These are phyloP conservation scores for Portunus trituberculatus DNA, from an alignment of 1,140 invertebrate species.

Conservation along the genomic window DNA sequence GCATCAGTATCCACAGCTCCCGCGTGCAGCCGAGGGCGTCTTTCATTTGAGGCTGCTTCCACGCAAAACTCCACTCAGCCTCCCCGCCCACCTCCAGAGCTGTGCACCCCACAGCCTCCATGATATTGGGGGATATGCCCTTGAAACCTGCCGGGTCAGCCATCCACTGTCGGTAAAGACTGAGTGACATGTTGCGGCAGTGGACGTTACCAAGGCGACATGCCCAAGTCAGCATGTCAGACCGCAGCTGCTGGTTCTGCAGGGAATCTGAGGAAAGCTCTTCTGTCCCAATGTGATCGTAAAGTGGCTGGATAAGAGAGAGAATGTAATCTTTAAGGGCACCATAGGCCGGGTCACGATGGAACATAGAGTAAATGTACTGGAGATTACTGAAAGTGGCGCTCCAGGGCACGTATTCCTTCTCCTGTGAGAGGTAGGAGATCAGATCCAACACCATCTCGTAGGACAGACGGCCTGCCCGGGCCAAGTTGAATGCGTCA, in stretches of 20 bases:
- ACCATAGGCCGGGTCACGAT: slow-evolving; percentile 31
- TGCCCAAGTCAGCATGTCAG: slow-evolving; percentile 39
- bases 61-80: slow-evolving; percentile 37
- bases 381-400: slow-evolving; percentile 68
- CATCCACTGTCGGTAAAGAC: slow-evolving; percentile 53
- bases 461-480: slow-evolving; percentile 71
- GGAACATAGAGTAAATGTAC: slow-evolving; percentile 70
- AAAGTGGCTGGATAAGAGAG: slow-evolving; percentile 37
- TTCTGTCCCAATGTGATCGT: slow-evolving; percentile 22
- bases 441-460: slow-evolving; percentile 48
- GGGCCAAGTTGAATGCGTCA: slow-evolving; percentile 80
- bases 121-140: slow-evolving; percentile 29
- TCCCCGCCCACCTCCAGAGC: slow-evolving; percentile 28
- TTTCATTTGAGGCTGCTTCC: not conserved
- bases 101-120: not conserved
- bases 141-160: not conserved
- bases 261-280: not conserved
- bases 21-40: not conserved
- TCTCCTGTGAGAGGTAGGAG: slow-evolving; percentile 65
- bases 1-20: slow-evolving; percentile 17
- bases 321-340: slow-evolving; percentile 54
- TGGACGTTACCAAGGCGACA: slow-evolving; percentile 49
- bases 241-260: not conserved
- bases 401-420: slow-evolving; percentile 71
- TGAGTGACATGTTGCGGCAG: slow-evolving; percentile 39